Percentiles rank a stretch among this genome's conserved stretches.
Conservation (phyloP, 2,888 invertebrate species). For the Gastrophysa polygoni region DNA sequence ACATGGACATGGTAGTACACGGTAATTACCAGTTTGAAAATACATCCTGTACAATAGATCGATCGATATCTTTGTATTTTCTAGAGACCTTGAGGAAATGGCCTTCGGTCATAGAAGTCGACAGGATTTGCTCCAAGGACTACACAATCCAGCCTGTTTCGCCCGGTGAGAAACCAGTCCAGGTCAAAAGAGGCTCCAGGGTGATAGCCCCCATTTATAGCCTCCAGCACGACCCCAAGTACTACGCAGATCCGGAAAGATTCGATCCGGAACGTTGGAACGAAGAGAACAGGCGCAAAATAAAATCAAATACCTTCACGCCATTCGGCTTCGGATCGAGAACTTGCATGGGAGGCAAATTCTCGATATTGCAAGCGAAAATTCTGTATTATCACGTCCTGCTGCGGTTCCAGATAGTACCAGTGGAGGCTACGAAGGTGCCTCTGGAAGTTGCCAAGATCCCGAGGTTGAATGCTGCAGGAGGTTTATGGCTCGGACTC, state of each 20-base stretch:
- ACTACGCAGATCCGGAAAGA: slow-evolving; percentile 63
- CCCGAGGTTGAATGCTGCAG: slow-evolving; percentile 6
- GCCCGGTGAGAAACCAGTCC: slow-evolving; percentile 46
- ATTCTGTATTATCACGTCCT: slow-evolving; percentile 5
- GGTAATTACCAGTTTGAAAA: too few relatives aligned
- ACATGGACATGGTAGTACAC: slow-evolving; percentile 12
- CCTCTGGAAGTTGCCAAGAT: slow-evolving; percentile 12
- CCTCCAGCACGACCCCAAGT: slow-evolving; percentile 63
- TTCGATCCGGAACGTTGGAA: slow-evolving; percentile 65
- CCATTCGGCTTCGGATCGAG: slow-evolving; percentile 11
- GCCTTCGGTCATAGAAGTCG: slow-evolving; percentile 63
- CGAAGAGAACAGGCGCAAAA: slow-evolving; percentile 61
- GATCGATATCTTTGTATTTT: too few relatives aligned
- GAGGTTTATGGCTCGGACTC: slow-evolving; percentile 9
- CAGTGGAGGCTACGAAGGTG: slow-evolving; percentile 6
- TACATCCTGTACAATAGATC: too few relatives aligned
- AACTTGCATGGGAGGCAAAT: slow-evolving; percentile 11
- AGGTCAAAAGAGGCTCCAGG: slow-evolving; percentile 59
- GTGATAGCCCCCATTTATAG: slow-evolving; percentile 61
- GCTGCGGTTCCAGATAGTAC: slow-evolving; percentile 6
- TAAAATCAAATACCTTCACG: slow-evolving; percentile 45
- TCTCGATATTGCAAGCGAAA: slow-evolving; percentile 7
- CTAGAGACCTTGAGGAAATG: slow-evolving; percentile 65
- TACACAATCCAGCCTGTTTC: slow-evolving; percentile 62
- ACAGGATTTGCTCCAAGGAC: slow-evolving; percentile 62